phyloP scores from a whole-genome alignment of 2,113 vertebrate species.

The Nesospiza acunhae region DNA sequence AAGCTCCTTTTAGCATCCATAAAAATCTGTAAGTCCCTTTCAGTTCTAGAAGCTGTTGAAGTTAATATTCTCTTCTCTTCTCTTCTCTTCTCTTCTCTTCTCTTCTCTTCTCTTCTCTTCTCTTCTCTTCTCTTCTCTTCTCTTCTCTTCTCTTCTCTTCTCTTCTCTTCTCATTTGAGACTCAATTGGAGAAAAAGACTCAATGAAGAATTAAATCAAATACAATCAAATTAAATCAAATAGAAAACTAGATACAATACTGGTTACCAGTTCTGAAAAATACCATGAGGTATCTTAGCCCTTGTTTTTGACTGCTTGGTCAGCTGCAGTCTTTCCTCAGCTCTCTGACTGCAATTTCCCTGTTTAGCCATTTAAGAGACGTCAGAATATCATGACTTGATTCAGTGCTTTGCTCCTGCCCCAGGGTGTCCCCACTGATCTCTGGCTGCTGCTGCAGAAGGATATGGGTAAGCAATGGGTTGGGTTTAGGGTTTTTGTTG shows the following conservation, averaged over 20 bases:
- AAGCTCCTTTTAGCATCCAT: background rate
- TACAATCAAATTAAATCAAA: background rate
- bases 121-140: too few species aligned
- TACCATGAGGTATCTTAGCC: background rate
- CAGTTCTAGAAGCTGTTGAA: background rate
- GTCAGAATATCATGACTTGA: background rate
- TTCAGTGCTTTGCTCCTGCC: background rate
- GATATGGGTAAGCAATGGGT: fast-evolving
- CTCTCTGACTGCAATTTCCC: background rate
- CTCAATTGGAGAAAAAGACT: background rate
- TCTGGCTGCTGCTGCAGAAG: background rate
- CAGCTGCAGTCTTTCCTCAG: background rate
- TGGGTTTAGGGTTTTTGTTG: background rate
- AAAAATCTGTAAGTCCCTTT: background rate
- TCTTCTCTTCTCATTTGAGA: background rate
- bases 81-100: background rate
- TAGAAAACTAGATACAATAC: background rate
- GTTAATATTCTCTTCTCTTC: background rate
- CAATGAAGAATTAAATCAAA: background rate
- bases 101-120: background rate
- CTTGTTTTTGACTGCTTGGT: background rate
- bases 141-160: background rate
- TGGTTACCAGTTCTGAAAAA: background rate
- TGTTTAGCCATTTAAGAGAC: background rate
- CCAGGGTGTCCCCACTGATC: background rate